Conservation (phyloP, 2,113 vertebrate genomes). For the Tragelaphus scriptus region DNA sequence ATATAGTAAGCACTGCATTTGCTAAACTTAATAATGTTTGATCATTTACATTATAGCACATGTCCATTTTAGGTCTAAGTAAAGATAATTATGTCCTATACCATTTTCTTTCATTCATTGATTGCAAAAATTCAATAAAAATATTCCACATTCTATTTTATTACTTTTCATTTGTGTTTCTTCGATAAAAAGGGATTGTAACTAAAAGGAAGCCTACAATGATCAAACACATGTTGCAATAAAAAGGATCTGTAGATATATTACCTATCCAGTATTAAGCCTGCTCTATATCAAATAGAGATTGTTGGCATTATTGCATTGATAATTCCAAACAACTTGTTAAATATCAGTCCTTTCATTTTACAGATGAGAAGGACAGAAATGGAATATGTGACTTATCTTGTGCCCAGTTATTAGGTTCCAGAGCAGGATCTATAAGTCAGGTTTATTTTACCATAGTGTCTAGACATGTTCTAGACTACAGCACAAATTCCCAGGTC, state of each 20-base stretch:
- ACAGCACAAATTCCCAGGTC: not conserved
- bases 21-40: slow-evolving; percentile 16
- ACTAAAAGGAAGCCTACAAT: not conserved
- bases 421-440: not conserved
- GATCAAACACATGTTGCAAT: not conserved
- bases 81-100: not conserved
- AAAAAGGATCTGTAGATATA: not conserved
- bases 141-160: not conserved
- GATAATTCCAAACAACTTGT: not conserved
- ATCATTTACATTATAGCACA: slow-evolving; percentile 18
- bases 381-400: not conserved
- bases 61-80: not conserved
- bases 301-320: not conserved
- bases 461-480: not conserved
- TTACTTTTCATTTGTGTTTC: slow-evolving; percentile 18
- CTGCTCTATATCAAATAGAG: not conserved
- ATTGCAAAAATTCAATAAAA: not conserved
- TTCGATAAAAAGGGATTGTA: not conserved
- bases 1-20: not conserved
- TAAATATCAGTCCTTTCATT: not conserved
- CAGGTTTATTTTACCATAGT: not conserved
- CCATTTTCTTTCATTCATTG: not conserved
- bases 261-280: not conserved
- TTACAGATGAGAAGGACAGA: not conserved
- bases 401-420: not conserved